A percentile compares a stretch with the other conserved stretches of the same genome.
Evolutionary conservation across 2,113 vertebrate genomes (phyloP).

Genomic region (Campylorhamphus procurvoides): DNA sequence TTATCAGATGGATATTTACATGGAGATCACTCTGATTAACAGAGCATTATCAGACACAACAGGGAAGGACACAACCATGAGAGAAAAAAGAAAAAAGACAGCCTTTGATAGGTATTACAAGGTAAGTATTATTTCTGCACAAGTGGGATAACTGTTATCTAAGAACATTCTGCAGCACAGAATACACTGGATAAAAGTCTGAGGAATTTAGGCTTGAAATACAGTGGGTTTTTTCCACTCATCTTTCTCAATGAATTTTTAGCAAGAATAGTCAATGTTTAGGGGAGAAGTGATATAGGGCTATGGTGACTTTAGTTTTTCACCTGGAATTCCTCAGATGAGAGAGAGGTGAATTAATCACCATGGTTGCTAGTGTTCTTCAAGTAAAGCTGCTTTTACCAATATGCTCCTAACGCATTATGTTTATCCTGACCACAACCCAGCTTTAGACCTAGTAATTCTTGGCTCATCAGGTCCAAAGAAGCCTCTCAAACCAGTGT

Average conservation of each 20-base stretch:
- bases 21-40: background rate
- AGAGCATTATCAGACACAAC: accelerated
- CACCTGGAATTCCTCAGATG: background rate
- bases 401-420: background rate
- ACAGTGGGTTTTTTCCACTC: accelerated
- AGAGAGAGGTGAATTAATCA: background rate
- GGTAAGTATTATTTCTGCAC: background rate
- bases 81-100: background rate
- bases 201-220: background rate
- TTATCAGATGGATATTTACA: background rate
- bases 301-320: background rate
- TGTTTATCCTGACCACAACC: background rate
- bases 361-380: background rate
- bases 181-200: background rate
- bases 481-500: background rate
- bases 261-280: background rate
- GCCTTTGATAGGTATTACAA: background rate
- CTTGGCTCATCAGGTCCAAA: background rate
- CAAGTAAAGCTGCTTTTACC: background rate
- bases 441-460: background rate
- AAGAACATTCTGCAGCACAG: background rate
- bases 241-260: background rate
- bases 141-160: background rate
- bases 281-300: background rate
- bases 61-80: background rate